phyloP scores from a whole-genome alignment of 2,888 invertebrate genomes.

The Macrophya annulata region DNA sequence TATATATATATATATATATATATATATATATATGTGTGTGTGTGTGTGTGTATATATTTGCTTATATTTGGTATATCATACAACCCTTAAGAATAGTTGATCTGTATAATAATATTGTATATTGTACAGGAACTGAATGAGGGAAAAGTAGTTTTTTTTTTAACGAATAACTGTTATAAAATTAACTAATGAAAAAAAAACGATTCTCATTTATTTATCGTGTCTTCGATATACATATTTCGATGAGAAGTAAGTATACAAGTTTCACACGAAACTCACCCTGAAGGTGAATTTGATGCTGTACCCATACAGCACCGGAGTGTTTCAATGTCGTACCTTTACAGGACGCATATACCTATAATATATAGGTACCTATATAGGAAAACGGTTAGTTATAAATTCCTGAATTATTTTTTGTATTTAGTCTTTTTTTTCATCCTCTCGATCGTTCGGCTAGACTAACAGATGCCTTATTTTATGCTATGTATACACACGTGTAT shows the following conservation, averaged over 20 bases:
- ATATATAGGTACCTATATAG: too few relatives aligned
- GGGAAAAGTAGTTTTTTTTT: not conserved
- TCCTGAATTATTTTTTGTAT: too few relatives aligned
- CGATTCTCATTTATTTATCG: not conserved
- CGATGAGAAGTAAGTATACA: not conserved
- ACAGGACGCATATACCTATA: not conserved
- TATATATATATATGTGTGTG: constrained; percentile 1
- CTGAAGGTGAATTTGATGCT: not conserved
- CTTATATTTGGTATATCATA: too few relatives aligned
- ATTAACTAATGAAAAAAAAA: too few relatives aligned
- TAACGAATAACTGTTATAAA: too few relatives aligned
- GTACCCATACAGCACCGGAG: not conserved
- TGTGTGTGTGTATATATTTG: not conserved
- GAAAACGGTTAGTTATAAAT: constrained; percentile 42
- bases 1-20: not conserved
- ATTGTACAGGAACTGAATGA: not conserved
- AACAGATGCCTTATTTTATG: constrained; percentile 61
- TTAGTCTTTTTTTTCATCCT: constrained; percentile 25
- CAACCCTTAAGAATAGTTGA: too few relatives aligned
- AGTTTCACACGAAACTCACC: not conserved
- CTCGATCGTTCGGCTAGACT: constrained; percentile 61
- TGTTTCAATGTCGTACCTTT: constrained; percentile 16
- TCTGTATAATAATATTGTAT: too few relatives aligned
- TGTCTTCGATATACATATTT: not conserved
- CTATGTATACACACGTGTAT: not conserved